Evolutionary conservation across 2,113 vertebrate genomes (phyloP).

Genomic region (Tinamus guttatus): DNA sequence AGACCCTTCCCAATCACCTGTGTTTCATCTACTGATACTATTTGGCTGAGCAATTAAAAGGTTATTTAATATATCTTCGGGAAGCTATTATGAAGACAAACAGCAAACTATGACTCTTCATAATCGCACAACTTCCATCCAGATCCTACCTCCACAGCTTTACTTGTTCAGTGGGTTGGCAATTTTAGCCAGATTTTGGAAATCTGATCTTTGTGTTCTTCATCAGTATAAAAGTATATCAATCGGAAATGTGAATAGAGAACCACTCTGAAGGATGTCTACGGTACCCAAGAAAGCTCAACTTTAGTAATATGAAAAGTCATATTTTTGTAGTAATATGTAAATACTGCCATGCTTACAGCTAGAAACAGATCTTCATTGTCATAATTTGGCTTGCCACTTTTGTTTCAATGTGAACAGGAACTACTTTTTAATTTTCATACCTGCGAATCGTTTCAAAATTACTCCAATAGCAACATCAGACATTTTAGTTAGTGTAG

Average conservation of each 20-base stretch:
- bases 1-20: too few relatives aligned
- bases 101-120: neutral
- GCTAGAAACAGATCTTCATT: neutral
- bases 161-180: neutral
- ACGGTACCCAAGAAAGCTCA: neutral
- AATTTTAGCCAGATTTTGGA: neutral
- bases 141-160: neutral
- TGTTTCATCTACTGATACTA: neutral
- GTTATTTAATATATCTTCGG: neutral
- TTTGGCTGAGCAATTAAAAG: neutral
- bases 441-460: neutral
- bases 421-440: neutral
- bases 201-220: neutral
- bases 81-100: neutral
- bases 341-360: neutral
- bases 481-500: neutral
- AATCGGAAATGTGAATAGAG: neutral
- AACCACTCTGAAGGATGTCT: neutral
- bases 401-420: neutral
- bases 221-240: neutral
- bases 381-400: neutral
- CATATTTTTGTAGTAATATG: neutral
- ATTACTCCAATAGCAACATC: neutral
- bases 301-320: neutral
- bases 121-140: neutral